phyloP scores from a whole-genome alignment of 1,140 invertebrate genomes.

The Dendrolimus punctatus region DNA sequence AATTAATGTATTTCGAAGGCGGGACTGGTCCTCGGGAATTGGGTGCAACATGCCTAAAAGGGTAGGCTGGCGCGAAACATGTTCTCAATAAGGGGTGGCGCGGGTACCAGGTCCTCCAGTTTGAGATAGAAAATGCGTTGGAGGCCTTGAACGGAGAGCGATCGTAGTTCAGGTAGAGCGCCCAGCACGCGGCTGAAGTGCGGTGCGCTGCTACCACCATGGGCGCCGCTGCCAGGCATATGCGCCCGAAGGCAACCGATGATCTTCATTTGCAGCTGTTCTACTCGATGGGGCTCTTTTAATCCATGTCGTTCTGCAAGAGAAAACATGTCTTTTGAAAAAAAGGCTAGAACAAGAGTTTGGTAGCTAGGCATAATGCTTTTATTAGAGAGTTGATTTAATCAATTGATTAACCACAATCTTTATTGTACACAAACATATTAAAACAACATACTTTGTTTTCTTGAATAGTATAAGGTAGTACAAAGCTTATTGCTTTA shows the following conservation, averaged over 20 bases:
- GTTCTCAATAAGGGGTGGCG: conserved; percentile 93
- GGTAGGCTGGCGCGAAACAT: conserved; percentile 96
- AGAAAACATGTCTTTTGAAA: conserved; percentile 17
- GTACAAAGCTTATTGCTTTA: too few relatives aligned
- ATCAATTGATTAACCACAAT: too few relatives aligned
- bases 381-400: too few relatives aligned
- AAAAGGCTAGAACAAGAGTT: conserved; percentile 1
- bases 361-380: too few relatives aligned
- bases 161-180: conserved; percentile 92
- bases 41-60: conserved; percentile 76
- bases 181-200: conserved; percentile 94
- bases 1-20: conserved; percentile 44
- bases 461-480: too few relatives aligned
- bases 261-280: conserved; percentile 96
- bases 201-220: conserved; percentile 87
- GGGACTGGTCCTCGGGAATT: conserved; percentile 51
- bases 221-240: conserved; percentile 92
- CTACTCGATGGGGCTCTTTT: conserved; percentile 92
- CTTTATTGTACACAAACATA: too few relatives aligned
- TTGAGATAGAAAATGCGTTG: conserved; percentile 96
- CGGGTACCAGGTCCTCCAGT: conserved; percentile 91
- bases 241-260: conserved; percentile 94
- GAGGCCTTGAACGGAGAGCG: conserved; percentile 92
- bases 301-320: conserved; percentile 91
- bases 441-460: too few relatives aligned